phyloP scores from a whole-genome alignment of 1,140 invertebrate genomes.

The Homarus americanus region DNA sequence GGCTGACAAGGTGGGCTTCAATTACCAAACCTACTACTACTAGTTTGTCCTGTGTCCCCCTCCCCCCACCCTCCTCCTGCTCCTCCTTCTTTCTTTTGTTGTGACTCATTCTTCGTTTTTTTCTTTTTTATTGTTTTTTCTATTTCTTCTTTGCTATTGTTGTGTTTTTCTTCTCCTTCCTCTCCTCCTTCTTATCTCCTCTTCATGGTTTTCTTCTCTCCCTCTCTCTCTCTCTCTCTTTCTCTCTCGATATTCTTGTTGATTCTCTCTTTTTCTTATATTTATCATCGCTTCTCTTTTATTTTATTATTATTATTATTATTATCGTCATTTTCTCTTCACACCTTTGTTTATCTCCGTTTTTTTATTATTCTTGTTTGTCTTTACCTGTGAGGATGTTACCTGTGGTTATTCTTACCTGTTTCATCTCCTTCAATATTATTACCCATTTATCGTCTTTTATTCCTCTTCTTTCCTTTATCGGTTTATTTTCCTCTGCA shows the following conservation, averaged over 20 bases:
- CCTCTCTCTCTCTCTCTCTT: constrained; percentile 11
- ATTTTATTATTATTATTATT: not conserved
- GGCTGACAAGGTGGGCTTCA: constrained; percentile 45
- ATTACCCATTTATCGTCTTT: too few relatives aligned
- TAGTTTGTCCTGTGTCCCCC: not conserved
- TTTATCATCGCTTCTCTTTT: not conserved
- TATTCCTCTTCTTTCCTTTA: too few relatives aligned
- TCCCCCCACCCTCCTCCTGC: not conserved
- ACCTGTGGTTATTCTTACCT: too few relatives aligned
- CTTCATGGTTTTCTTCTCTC: not conserved
- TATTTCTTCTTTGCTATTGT: not conserved
- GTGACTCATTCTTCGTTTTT: not conserved
- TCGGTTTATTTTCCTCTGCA: too few relatives aligned
- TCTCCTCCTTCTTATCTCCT: not conserved
- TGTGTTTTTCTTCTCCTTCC: not conserved
- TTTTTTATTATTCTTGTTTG: too few relatives aligned
- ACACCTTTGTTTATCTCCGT: too few relatives aligned
- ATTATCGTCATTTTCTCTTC: not conserved
- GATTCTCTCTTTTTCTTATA: too few relatives aligned
- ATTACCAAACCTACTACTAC: not conserved
- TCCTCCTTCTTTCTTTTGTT: not conserved
- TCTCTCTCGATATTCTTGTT: not conserved
- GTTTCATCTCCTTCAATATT: too few relatives aligned
- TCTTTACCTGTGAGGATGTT: too few relatives aligned
- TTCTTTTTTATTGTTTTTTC: not conserved